Conservation (phyloP, 2,113 vertebrate species). For the Ceratotherium simum region DNA sequence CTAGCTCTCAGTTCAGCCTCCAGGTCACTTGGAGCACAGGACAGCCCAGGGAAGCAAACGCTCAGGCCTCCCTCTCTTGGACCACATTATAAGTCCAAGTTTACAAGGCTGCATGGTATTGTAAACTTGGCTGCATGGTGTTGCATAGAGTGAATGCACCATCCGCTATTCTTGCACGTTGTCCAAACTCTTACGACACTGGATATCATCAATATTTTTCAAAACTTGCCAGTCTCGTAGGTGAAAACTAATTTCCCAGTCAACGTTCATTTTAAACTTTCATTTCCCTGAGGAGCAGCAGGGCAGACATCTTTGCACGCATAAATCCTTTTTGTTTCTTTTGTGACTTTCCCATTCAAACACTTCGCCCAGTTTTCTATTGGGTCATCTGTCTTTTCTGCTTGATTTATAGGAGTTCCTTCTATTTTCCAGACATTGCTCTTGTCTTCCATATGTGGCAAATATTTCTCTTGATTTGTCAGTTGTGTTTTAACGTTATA, state of each 20-base stretch:
- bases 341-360: not conserved
- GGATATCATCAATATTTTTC: not conserved
- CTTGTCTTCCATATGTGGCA: not conserved
- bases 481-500: not conserved
- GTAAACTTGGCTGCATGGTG: not conserved
- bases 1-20: not conserved
- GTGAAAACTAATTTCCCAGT: not conserved
- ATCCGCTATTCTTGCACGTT: not conserved
- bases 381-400: not conserved
- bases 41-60: not conserved
- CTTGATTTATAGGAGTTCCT: not conserved
- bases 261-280: not conserved
- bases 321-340: not conserved
- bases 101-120: not conserved
- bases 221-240: not conserved
- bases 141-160: not conserved
- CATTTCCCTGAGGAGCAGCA: not conserved
- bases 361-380: not conserved
- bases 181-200: not conserved
- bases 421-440: not conserved
- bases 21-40: not conserved
- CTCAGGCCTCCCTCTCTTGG: not conserved
- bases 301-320: not conserved
- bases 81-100: not conserved
- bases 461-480: slow-evolving; percentile 23